phyloP scores from a whole-genome alignment of 1,140 invertebrate species.

The Sipha flava region DNA sequence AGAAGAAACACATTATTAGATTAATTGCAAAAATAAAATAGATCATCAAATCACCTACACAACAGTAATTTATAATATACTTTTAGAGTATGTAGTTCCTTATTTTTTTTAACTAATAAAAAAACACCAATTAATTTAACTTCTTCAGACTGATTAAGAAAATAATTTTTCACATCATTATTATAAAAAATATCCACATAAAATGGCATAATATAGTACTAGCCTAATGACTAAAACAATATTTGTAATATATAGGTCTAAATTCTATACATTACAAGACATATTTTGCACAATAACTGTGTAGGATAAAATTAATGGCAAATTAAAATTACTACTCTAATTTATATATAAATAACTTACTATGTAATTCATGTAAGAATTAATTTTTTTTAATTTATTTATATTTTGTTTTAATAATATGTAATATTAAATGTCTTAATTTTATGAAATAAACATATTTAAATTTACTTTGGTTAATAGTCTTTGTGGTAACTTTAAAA shows the following conservation, averaged over 20 bases:
- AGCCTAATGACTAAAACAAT: slow-evolving; percentile 28
- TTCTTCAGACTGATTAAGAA: not conserved
- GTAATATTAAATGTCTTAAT: not conserved
- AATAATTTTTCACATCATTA: not conserved
- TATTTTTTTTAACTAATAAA: not conserved
- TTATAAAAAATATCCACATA: not conserved
- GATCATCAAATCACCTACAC: not conserved
- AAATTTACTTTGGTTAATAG: not conserved
- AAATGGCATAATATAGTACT: slow-evolving; percentile 29
- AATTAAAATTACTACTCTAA: not conserved
- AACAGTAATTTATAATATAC: not conserved
- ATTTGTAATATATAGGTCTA: not conserved
- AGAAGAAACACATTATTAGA: no score
- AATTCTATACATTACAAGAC: not conserved
- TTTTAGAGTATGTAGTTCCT: not conserved
- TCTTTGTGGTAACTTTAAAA: slow-evolving; percentile 28
- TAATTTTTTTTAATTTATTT: not conserved
- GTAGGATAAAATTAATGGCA: not conserved
- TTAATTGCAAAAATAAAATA: not conserved
- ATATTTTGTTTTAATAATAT: no score
- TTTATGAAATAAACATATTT: not conserved
- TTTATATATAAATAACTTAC: not conserved
- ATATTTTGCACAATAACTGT: not conserved
- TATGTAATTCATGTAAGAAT: not conserved
- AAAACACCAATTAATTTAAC: not conserved